Evolutionary conservation across 2,113 vertebrate genomes (phyloP).

Genomic region (Ciconia boyciana): DNA sequence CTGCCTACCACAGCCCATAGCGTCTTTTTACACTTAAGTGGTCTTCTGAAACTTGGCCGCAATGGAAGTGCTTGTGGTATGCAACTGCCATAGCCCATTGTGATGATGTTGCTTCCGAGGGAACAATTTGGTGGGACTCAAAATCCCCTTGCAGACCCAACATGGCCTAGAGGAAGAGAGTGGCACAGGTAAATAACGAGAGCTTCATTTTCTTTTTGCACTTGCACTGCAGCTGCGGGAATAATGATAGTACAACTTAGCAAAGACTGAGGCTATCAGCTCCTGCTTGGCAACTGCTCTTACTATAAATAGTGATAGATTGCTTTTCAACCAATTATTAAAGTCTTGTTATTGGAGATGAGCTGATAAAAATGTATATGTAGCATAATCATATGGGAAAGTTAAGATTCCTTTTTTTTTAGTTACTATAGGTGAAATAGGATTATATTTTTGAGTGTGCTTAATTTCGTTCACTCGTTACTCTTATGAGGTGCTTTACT

Average conservation of each 20-base stretch:
- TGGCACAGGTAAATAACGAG: neutral
- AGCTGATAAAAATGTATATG: neutral
- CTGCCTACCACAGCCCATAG: neutral
- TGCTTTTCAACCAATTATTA: neutral
- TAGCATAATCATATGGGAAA: neutral
- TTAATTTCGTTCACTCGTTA: neutral
- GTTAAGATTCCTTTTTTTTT: neutral
- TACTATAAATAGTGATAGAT: neutral
- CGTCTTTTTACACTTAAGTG: neutral
- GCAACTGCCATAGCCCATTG: neutral
- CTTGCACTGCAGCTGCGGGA: neutral
- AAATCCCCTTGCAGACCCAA: neutral
- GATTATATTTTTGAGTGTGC: neutral
- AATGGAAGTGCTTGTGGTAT: neutral
- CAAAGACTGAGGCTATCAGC: neutral
- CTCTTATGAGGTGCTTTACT: neutral
- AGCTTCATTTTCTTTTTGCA: neutral
- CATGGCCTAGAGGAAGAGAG: neutral
- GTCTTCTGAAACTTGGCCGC: neutral
- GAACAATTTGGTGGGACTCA: neutral
- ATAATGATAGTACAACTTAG: neutral
- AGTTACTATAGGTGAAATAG: neutral
- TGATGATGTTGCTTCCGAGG: neutral
- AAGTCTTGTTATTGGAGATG: neutral
- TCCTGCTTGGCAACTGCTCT: neutral